Percentiles rank a stretch among this genome's conserved stretches.
Conservation (phyloP, 2,797 vertebrate genomes). For the Molothrus aeneus region DNA sequence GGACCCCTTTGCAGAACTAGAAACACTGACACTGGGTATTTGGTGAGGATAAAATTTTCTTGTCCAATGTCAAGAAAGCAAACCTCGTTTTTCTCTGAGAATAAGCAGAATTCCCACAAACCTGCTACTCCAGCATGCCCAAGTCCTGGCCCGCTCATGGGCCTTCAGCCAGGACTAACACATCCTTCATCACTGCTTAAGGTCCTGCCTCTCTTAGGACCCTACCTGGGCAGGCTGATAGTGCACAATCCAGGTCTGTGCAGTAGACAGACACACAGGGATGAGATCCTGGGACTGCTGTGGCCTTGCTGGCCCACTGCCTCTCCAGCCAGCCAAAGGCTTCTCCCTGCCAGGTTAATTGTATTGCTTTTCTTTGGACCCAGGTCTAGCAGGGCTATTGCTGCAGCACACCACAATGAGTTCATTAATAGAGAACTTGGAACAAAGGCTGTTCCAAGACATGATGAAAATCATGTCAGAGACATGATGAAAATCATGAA, state of each 20-base stretch:
- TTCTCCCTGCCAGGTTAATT: neutral
- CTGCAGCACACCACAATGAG: neutral
- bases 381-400: neutral
- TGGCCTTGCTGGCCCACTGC: neutral
- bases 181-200: accelerated
- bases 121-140: neutral
- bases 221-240: no score
- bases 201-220: neutral
- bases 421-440: neutral
- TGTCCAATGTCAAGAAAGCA: neutral
- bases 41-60: neutral
- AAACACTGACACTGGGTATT: neutral
- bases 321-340: neutral
- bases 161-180: neutral
- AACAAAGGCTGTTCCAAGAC: neutral
- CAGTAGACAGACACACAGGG: neutral
- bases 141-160: accelerated
- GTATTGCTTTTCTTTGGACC: neutral
- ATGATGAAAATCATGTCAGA: neutral
- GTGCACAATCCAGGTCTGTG: accelerated
- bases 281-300: neutral
- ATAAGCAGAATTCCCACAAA: neutral
- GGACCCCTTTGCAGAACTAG: neutral
- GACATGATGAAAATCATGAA: neutral
- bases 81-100: neutral